Percentiles rank a stretch among this genome's conserved stretches.
phyloP scores from a whole-genome alignment of 2,113 vertebrate genomes.

The Python bivittatus region DNA sequence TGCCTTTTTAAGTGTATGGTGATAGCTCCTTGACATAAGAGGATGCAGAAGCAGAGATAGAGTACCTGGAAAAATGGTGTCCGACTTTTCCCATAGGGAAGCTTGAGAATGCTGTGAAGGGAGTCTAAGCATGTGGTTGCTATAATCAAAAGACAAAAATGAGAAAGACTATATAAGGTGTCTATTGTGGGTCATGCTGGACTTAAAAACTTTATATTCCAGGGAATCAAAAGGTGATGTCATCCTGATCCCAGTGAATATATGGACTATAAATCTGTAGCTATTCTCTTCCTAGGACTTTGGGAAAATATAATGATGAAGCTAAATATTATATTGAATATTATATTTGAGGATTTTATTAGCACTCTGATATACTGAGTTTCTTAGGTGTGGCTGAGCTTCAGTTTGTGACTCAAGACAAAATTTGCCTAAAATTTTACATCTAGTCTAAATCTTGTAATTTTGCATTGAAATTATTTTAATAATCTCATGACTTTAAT shows the following conservation, averaged over 20 bases:
- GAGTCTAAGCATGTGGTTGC: not conserved
- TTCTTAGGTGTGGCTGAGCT: conserved; percentile 29
- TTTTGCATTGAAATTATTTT: conserved; percentile 10
- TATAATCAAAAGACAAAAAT: not conserved
- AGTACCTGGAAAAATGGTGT: not conserved
- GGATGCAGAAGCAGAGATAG: not conserved
- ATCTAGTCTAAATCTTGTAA: not conserved
- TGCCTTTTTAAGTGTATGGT: not conserved
- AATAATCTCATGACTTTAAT: too few species aligned
- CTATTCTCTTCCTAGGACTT: too few species aligned
- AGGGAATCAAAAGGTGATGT: too few species aligned
- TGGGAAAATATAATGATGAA: too few species aligned
- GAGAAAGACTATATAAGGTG: not conserved
- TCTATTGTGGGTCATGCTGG: not conserved
- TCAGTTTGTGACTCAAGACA: not conserved
- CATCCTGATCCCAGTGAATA: too few species aligned
- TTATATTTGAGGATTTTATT: conserved; percentile 22
- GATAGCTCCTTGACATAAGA: not conserved
- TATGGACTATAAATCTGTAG: too few species aligned
- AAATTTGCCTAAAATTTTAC: not conserved
- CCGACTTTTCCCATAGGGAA: not conserved
- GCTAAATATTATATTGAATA: not conserved
- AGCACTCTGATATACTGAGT: conserved; percentile 2
- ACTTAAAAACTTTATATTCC: not conserved
- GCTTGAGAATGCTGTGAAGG: not conserved